phyloP scores from a whole-genome alignment of 2,113 vertebrate species.

The Rhinolophus ferrumequinum region DNA sequence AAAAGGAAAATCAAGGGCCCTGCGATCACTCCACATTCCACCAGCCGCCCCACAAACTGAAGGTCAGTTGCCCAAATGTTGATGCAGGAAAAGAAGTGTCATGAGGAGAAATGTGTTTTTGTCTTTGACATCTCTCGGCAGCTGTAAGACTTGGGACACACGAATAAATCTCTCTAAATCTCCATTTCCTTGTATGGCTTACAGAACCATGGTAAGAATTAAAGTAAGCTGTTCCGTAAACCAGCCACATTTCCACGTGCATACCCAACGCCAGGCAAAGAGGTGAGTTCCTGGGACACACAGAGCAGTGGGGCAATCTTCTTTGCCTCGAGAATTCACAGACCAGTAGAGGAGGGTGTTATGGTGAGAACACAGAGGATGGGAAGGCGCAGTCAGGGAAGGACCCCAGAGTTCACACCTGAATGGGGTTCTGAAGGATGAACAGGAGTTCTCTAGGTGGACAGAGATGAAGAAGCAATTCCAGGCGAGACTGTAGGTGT shows the following conservation, averaged over 20 bases:
- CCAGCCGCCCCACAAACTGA: background rate
- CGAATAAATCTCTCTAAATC: background rate
- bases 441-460: background rate
- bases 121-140: background rate
- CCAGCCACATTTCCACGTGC: rapidly evolving
- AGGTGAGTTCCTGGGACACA: background rate
- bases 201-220: background rate
- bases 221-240: background rate
- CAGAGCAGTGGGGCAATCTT: background rate
- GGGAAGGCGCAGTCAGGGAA: background rate
- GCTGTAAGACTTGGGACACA: background rate
- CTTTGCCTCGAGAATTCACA: background rate
- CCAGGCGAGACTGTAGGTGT: background rate
- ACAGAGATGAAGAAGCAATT: background rate
- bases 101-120: background rate
- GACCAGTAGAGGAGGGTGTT: background rate
- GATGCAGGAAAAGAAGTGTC: background rate
- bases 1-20: background rate
- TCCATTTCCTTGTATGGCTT: background rate
- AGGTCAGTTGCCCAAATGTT: background rate
- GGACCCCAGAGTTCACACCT: background rate
- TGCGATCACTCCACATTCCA: background rate
- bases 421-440: background rate
- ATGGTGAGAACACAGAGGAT: background rate
- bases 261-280: background rate